phyloP scores from a whole-genome alignment of 2,797 vertebrate genomes.

The Gadopsis bispinosus region DNA sequence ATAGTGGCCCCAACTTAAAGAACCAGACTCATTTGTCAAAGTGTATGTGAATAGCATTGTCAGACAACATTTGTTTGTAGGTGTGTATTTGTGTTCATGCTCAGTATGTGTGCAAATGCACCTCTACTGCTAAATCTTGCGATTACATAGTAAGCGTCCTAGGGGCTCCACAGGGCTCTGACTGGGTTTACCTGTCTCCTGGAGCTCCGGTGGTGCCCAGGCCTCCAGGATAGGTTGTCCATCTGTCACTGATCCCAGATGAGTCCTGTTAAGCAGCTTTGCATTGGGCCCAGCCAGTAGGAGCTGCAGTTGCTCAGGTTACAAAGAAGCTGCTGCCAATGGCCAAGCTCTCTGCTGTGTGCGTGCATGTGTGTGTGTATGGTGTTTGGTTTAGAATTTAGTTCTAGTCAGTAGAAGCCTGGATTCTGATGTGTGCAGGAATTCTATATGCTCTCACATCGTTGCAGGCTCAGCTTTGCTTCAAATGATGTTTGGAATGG shows the following conservation, averaged over 20 bases:
- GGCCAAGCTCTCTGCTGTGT: slow-evolving; percentile 21
- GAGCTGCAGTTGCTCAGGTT: slow-evolving; percentile 49
- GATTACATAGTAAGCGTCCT: slow-evolving; percentile 71
- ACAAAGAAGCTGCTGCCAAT: slow-evolving; percentile 58
- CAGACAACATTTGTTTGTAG: slow-evolving; percentile 24
- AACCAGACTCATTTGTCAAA: neutral
- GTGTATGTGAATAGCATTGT: slow-evolving; percentile 6
- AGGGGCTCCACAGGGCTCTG: slow-evolving; percentile 39
- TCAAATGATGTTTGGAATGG: slow-evolving; percentile 30
- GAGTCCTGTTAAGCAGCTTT: slow-evolving; percentile 80
- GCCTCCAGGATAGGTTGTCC: slow-evolving; percentile 73
- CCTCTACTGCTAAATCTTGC: slow-evolving; percentile 71
- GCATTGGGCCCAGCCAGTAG: slow-evolving; percentile 54
- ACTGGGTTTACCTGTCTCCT: slow-evolving; percentile 72
- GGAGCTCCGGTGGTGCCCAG: slow-evolving; percentile 49
- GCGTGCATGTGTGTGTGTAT: slow-evolving; percentile 11
- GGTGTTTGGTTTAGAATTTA: slow-evolving; percentile 38
- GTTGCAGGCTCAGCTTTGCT: slow-evolving; percentile 50
- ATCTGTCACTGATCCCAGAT: slow-evolving; percentile 80
- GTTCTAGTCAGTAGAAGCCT: slow-evolving; percentile 56
- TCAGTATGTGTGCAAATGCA: slow-evolving; percentile 25
- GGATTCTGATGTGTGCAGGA: slow-evolving; percentile 42
- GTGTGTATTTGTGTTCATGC: slow-evolving; percentile 34
- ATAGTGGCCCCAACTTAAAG: neutral
- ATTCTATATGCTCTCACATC: slow-evolving; percentile 37